Conservation (phyloP, 2,113 vertebrate species). For the Neofelis nebulosa region DNA sequence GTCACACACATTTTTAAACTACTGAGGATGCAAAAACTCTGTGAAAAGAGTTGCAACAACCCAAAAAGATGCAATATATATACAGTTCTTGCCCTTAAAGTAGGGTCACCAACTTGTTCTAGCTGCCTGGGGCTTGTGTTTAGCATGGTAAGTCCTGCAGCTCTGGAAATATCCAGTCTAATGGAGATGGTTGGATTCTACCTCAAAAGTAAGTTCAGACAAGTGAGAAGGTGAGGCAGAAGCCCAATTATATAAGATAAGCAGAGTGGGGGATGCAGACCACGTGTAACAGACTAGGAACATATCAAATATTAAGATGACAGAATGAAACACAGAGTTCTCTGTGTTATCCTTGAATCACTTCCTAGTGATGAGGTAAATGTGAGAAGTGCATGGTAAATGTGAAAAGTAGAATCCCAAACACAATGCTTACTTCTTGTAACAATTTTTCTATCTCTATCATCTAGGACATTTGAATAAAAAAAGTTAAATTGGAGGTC, state of each 20-base stretch:
- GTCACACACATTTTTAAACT: background rate
- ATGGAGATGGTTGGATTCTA: background rate
- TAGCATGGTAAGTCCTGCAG: background rate
- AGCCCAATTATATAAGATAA: background rate
- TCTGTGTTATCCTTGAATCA: background rate
- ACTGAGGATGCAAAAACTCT: background rate
- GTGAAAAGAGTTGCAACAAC: background rate
- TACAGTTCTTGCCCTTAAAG: background rate
- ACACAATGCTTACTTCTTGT: background rate
- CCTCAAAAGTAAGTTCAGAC: background rate
- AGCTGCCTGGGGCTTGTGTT: background rate
- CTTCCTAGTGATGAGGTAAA: background rate
- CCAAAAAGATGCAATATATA: background rate
- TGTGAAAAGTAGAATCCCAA: background rate
- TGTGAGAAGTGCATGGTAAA: background rate
- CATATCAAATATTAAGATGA: background rate
- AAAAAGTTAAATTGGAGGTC: background rate
- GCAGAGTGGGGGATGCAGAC: background rate
- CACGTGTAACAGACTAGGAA: background rate
- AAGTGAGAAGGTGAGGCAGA: background rate
- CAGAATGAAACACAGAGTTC: background rate
- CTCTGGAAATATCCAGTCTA: background rate
- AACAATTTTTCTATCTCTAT: background rate
- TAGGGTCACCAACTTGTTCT: background rate
- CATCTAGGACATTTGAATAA: background rate